Evolutionary conservation across 2,888 invertebrate genomes (phyloP), one percentile per base, ranked within the genome.

Genomic region (Aleiodes testaceus): DNA sequence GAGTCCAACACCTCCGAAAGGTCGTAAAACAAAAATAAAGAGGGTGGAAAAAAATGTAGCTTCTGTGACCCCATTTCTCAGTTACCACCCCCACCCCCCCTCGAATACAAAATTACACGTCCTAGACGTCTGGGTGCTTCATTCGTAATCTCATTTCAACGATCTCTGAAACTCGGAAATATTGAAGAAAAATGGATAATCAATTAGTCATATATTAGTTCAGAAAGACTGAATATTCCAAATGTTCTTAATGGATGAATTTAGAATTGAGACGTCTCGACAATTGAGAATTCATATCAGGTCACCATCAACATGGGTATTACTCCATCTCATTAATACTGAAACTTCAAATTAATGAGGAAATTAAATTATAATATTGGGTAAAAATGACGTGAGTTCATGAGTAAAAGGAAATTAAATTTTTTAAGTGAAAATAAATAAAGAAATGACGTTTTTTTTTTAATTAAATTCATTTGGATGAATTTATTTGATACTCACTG

Each of bases 401-500:
- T 47, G 14, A 14, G 5, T 36, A 11, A 36, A 36, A 1, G 36
- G 9, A 47, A 47, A 47, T 6, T 26, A 5, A 26, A 26, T 47
- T 47, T 3, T 14, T 6, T n/a, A 7, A 14, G 14, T 2, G 14
- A 47, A 47, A 14, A 14, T 64, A n/a, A 49, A 20, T 12, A 44
- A 47, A 12, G n/a, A n/a, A n/a, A n/a, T n/a, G n/a, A n/a, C n/a
- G n/a, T n/a, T n/a, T n/a, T n/a, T n/a, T n/a, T n/a, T n/a, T n/a
- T 18, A 22, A 20, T 18, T 6, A n/a, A 16, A 42, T 26, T 26
- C 22, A 59, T 45, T 12, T 3, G 61, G 55, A 20, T 30, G 20
- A 49, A 68, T 22, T 52, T 65, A 55, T 36, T 16, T 2, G 52
- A 52, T 53, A 80, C 88, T 89, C 83, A 95, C 95, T 92, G 82